A percentile compares a stretch with the other conserved stretches of the same genome.
These are phyloP conservation scores for Bombus superbus DNA, from an alignment of 1,140 invertebrate genomes.

Conservation along the genomic window DNA sequence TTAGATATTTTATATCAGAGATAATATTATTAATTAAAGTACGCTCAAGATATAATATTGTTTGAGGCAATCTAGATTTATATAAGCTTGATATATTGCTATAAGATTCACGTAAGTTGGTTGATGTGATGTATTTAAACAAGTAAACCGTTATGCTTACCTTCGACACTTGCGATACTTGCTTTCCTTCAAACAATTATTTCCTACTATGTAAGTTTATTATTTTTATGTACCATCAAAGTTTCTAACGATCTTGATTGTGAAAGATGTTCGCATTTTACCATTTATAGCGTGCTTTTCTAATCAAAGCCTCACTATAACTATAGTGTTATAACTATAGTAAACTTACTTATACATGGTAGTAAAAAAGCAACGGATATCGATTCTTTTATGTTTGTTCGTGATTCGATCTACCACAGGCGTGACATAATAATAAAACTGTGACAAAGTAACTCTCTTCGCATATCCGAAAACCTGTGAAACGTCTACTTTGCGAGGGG, in stretches of 20 bases:
- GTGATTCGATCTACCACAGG: too few species aligned
- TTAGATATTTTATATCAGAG: neutral
- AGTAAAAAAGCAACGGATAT: neutral
- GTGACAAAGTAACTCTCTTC: neutral
- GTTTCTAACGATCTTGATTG: neutral
- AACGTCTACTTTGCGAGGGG: constrained; percentile 23
- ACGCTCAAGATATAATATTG: neutral
- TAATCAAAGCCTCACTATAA: too few species aligned
- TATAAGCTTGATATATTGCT: neutral
- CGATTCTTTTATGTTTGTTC: neutral
- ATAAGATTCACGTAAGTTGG: neutral
- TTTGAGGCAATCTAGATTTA: neutral
- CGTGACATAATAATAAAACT: too few species aligned
- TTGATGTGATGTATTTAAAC: neutral
- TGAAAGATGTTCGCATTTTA: neutral
- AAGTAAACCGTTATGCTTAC: too few species aligned
- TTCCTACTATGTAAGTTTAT: neutral
- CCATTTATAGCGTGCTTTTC: too few species aligned
- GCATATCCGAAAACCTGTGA: neutral
- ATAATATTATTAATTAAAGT: neutral
- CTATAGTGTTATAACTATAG: too few species aligned
- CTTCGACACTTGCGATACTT: too few species aligned
- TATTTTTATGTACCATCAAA: neutral
- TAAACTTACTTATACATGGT: too few species aligned
- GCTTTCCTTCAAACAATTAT: neutral